phyloP scores from a whole-genome alignment of 1,140 invertebrate species.

The Agraylea sexmaculata region DNA sequence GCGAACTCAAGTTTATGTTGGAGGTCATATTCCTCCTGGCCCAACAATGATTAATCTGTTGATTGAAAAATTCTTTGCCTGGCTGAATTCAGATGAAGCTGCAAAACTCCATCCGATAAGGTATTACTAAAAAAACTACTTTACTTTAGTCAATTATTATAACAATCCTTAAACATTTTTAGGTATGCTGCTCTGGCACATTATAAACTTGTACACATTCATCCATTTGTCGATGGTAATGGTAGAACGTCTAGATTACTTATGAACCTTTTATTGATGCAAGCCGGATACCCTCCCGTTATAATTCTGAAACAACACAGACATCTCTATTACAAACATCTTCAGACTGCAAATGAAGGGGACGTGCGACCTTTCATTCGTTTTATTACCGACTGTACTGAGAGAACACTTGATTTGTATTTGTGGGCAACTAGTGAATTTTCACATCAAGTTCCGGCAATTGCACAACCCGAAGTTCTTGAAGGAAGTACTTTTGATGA shows the following conservation, averaged over 20 bases:
- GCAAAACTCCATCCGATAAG: constrained; percentile 77
- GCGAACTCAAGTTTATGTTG: constrained; percentile 81
- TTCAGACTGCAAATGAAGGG: constrained; percentile 84
- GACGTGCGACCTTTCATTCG: constrained; percentile 87
- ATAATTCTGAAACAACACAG: constrained; percentile 86
- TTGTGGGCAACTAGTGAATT: constrained; percentile 65
- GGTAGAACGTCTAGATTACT: constrained; percentile 86
- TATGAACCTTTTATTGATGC: constrained; percentile 97
- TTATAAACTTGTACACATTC: constrained; percentile 92
- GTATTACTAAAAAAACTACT: constrained; percentile 35
- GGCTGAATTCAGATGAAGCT: constrained; percentile 83
- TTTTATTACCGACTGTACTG: constrained; percentile 90
- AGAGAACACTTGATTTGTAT: constrained; percentile 87
- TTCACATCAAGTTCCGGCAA: constrained; percentile 43
- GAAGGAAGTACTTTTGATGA: constrained; percentile 15
- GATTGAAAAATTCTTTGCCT: constrained; percentile 81
- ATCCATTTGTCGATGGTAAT: constrained; percentile 89
- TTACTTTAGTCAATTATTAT: neutral
- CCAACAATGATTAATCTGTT: constrained; percentile 66
- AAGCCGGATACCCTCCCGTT: constrained; percentile 92
- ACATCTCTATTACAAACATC: constrained; percentile 71
- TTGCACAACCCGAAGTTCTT: constrained; percentile 36
- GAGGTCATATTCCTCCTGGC: constrained; percentile 78
- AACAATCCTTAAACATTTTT: constrained; percentile 14
- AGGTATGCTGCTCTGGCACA: constrained; percentile 88